Evolutionary conservation across 1,140 invertebrate species (phyloP).

Genomic region (Drosophila baimaii): DNA sequence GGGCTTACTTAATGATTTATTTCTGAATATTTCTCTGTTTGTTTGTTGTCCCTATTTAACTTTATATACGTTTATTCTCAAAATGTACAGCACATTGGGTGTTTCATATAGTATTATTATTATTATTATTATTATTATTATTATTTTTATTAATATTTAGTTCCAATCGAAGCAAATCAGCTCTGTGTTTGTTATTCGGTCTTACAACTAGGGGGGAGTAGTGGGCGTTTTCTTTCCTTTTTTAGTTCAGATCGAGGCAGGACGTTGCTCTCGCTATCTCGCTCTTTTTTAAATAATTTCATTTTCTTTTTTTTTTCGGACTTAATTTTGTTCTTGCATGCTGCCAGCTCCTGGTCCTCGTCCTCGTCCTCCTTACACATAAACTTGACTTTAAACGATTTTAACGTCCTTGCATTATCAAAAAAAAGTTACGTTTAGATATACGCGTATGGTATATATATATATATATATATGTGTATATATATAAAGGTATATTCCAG

Average conservation of each 20-base stretch:
- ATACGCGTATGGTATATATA: constrained; percentile 30
- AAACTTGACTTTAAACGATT: constrained; percentile 48
- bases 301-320: constrained; percentile 10
- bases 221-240: not conserved
- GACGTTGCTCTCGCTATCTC: not conserved
- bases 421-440: constrained; percentile 46
- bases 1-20: constrained; percentile 1
- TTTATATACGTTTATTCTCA: constrained; percentile 12
- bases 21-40: not conserved
- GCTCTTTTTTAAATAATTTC: constrained; percentile 23
- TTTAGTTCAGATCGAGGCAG: constrained; percentile 11
- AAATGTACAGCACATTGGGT: constrained; percentile 27
- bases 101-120: not conserved
- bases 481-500: constrained; percentile 22
- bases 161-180: constrained; percentile 16
- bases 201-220: constrained; percentile 24
- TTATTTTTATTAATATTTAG: not conserved
- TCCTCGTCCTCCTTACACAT: not conserved
- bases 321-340: constrained; percentile 2
- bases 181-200: constrained; percentile 20
- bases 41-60: constrained; percentile 7
- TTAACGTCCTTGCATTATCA: constrained; percentile 34
- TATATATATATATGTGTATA: constrained; percentile 28
- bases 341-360: constrained; percentile 4
- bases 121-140: no score